A percentile compares a stretch with the other conserved stretches of the same genome.
Conservation (phyloP, 2,888 invertebrate species). For the Phrixothrix hirtus region DNA sequence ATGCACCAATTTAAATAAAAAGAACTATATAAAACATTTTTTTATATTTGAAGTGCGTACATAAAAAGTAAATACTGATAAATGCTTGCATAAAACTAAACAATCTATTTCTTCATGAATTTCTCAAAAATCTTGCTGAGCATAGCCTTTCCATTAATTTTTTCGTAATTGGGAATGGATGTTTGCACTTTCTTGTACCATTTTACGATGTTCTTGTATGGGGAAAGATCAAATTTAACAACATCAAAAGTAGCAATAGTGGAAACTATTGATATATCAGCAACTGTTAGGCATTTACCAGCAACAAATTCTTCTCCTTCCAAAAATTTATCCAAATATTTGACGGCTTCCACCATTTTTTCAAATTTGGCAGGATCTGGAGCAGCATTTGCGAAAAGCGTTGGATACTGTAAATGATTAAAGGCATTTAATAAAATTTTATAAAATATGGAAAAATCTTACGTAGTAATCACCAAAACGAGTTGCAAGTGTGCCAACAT, state of each 20-base stretch:
- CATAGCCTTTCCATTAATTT: conserved; percentile 49
- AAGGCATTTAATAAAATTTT: neutral
- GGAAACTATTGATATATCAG: conserved; percentile 72
- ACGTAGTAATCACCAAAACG: conserved; percentile 74
- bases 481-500: conserved; percentile 73
- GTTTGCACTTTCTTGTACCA: conserved; percentile 65
- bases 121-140: neutral
- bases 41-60: too few relatives aligned
- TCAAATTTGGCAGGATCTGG: conserved; percentile 67
- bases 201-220: conserved; percentile 68
- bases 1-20: too few relatives aligned
- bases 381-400: conserved; percentile 55
- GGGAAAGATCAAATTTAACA: conserved; percentile 64
- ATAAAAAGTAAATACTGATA: too few relatives aligned
- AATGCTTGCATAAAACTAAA: too few relatives aligned
- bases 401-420: conserved; percentile 45
- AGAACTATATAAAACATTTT: too few relatives aligned
- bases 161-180: conserved; percentile 63
- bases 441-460: conserved; percentile 45
- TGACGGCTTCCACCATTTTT: conserved; percentile 69
- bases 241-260: conserved; percentile 73
- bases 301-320: conserved; percentile 72
- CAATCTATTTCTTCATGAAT: neutral
- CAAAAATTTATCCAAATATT: conserved; percentile 72
- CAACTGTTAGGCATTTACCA: conserved; percentile 75